Evolutionary conservation across 2,797 vertebrate genomes (phyloP), one percentile per base, ranked within the genome.

Genomic region (Prunella strophiata): DNA sequence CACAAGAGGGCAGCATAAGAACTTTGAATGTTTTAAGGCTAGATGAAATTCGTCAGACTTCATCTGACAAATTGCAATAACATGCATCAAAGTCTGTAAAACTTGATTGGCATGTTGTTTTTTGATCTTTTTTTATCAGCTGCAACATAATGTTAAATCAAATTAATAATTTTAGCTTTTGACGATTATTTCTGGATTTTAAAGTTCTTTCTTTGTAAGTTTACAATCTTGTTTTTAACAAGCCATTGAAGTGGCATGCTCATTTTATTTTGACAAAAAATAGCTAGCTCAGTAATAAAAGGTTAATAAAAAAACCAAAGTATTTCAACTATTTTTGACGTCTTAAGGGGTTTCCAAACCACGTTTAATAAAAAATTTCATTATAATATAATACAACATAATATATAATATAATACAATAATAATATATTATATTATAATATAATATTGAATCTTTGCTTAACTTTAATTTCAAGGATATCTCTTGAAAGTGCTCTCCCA

Each of bases 1-100:
- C 97, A 97, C 95, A 84, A 97, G 98, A 89, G 97, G 98, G 97
- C 97, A 97, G 96, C 91, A 94, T 72, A 86, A 89, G 92, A 88
- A 84, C 83, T 96, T 78, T 20, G 16, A 93, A 94, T 77, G 8
- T 76, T 88, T 88, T 92, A 65, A 80, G 17, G 4, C 19, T 55
- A 43, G 11, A 4, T 45, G 29, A 67, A 47, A 77, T 89, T 67
- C 9, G 61, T 65, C 54, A 71, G 25, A 30, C 16, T 84, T 85
- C 32, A 42, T 78, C 29, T 85, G 32, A 73, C 14, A 86, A 45
- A 79, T 47, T 77, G 21, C 36, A 71, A 22, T 61, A 66, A n/a
- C 22, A 30, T 26, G 17, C 19, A 11, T 29, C 18, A 85, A 74
- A 47, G 22, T 57, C 67, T 63, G 6, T 61, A 71, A 38, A 43